Conservation (phyloP, 2,113 vertebrate species). For the Laterallus jamaicensis region DNA sequence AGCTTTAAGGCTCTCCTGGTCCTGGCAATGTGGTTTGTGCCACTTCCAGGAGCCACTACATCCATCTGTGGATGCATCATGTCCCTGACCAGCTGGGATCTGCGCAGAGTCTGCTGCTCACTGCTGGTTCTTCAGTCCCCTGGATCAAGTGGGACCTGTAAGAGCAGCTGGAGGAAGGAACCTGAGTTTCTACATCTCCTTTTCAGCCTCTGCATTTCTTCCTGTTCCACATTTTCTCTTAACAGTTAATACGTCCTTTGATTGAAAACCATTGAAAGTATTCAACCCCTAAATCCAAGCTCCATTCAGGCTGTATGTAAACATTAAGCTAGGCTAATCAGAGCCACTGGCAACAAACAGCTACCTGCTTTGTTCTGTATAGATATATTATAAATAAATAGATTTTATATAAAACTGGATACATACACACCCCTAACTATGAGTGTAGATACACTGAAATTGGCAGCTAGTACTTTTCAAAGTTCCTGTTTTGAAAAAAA, state of each 20-base stretch:
- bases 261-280: not conserved
- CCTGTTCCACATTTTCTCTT: not conserved
- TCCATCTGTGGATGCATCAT: not conserved
- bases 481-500: not conserved
- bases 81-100: not conserved
- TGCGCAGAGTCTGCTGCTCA: not conserved
- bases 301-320: not conserved
- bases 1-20: accelerated
- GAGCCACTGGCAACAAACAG: not conserved
- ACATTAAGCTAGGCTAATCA: not conserved
- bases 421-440: not conserved
- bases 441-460: not conserved
- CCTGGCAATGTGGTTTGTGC: not conserved
- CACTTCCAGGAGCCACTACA: accelerated
- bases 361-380: not conserved
- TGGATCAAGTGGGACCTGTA: not conserved
- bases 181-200: not conserved
- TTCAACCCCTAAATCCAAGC: not conserved
- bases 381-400: not conserved
- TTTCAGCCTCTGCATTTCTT: not conserved
- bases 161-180: not conserved
- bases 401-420: not conserved
- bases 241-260: not conserved
- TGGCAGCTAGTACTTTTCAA: not conserved
- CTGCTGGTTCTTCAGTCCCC: not conserved